phyloP scores from a whole-genome alignment of 1,140 invertebrate genomes.

The Cephus cinctus region DNA sequence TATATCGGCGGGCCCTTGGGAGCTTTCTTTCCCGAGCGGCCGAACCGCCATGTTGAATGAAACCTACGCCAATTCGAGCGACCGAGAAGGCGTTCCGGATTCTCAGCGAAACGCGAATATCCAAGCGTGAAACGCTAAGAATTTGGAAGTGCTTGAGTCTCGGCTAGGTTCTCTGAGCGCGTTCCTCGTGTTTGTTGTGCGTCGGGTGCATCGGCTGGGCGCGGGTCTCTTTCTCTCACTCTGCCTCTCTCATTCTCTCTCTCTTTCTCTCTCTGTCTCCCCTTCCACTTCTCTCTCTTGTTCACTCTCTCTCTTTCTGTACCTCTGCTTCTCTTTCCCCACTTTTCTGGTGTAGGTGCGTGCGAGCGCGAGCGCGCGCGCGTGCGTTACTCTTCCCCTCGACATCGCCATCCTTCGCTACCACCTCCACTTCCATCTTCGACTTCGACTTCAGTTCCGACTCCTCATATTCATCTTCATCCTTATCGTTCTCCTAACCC shows the following conservation, averaged over 20 bases:
- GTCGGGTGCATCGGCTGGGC: conserved; percentile 41
- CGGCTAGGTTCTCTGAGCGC: conserved; percentile 1
- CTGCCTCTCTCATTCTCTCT: conserved; percentile 20
- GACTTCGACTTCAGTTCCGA: too few species aligned
- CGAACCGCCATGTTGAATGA: conserved; percentile 56
- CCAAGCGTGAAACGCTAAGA: background rate
- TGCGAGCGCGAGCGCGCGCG: too few species aligned
- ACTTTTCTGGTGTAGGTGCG: too few species aligned
- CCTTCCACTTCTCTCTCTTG: background rate
- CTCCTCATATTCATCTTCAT: too few species aligned
- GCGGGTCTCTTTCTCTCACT: conserved; percentile 29
- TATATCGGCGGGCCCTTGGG: conserved; percentile 39
- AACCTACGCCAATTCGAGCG: conserved; percentile 44
- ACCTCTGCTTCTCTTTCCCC: conserved; percentile 17
- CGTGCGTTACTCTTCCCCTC: background rate
- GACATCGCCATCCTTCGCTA: background rate
- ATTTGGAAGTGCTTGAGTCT: conserved; percentile 2
- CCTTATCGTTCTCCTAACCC: too few species aligned
- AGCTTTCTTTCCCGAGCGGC: conserved; percentile 54
- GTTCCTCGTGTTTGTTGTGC: conserved; percentile 37
- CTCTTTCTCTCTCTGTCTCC: background rate
- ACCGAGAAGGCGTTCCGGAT: conserved; percentile 22
- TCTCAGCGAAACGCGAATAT: background rate
- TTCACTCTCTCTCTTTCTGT: conserved; percentile 20
- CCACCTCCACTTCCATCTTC: conserved; percentile 12